phyloP scores from a whole-genome alignment of 2,797 vertebrate genomes.

The Malurus splendens region DNA sequence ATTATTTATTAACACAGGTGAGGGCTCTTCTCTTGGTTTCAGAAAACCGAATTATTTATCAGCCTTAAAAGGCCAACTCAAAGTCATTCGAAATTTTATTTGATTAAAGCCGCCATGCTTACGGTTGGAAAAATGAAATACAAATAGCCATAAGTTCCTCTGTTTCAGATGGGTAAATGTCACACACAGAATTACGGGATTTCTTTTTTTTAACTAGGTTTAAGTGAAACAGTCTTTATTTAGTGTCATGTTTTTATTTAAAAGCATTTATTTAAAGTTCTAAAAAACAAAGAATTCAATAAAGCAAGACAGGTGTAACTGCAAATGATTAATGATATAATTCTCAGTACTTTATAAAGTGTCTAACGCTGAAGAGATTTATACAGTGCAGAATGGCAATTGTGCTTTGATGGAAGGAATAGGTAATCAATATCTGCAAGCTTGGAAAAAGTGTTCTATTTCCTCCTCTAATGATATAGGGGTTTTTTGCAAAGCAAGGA shows the following conservation, averaged over 20 bases:
- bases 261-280: conserved; percentile 68
- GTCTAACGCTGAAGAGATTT: conserved; percentile 61
- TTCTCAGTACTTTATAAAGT: conserved; percentile 67
- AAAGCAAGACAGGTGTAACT: conserved; percentile 57
- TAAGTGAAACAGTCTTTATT: conserved; percentile 56
- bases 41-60: not conserved
- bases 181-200: not conserved
- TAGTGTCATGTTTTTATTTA: conserved; percentile 63
- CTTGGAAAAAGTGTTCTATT: conserved; percentile 76
- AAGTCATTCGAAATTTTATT: conserved; percentile 2
- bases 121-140: conserved; percentile 12
- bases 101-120: not conserved
- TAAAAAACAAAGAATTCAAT: conserved; percentile 66
- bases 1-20: not conserved
- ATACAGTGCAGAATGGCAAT: conserved; percentile 63
- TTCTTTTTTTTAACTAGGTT: conserved; percentile 2
- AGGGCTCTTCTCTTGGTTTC: not conserved
- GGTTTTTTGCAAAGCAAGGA: conserved; percentile 72
- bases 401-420: conserved; percentile 64
- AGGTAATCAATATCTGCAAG: conserved; percentile 82
- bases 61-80: not conserved
- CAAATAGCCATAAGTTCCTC: not conserved
- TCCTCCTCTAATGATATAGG: conserved; percentile 85
- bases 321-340: conserved; percentile 70
- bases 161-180: conserved; percentile 11